These are phyloP conservation scores for cat (Felis catus) DNA, from an alignment of 2,113 vertebrate genomes.

Conservation along the genomic window F.catus_Fca126_mat1.0 CM031419.1:88963001-88963500, in stretches of 20 bases:
- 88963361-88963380: conserved; percentile 18
- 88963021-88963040: not conserved
- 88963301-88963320: not conserved
- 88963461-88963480: not conserved
- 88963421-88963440: conserved; percentile 14
- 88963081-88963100: not conserved
- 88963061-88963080: not conserved
- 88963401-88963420: not conserved
- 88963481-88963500: not conserved
- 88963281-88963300: not conserved
- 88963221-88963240: not conserved
- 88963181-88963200: not conserved
- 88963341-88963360: not conserved
- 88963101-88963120: not conserved
- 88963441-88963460: not conserved
- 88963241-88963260: not conserved
- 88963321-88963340: not conserved
- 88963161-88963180: not conserved
- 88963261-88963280: not conserved
- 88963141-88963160: not conserved
- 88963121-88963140: not conserved
- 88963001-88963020: not conserved
- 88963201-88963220: not conserved
- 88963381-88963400: conserved; percentile 21
- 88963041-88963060: not conserved